Base-by-base conservation (phyloP, 2,888 invertebrate species). In the Drosophila histrio region DNA sequence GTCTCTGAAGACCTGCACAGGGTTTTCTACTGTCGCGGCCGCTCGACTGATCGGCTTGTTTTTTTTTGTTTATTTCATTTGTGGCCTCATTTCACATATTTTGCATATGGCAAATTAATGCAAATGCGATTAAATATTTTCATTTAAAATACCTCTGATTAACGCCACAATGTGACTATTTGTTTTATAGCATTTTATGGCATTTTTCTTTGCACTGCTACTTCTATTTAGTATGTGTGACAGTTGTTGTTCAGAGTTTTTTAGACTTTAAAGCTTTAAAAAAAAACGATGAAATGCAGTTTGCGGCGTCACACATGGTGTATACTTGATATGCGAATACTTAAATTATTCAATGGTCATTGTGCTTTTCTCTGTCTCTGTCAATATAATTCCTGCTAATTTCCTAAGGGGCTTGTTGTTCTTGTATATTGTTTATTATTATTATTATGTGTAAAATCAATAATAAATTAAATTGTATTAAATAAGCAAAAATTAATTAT, bases 401-500 rank as follows among this genome's bases (percentile, higher is more conserved):
- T 49, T 66, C 58, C 57, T 36, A 6, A n/a, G 41, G 44, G 54
- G 1, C 7, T 36, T 43, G 11, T 30, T 21, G 22, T 34, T 15
- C 30, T 17, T n/a, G n/a, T n/a, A n/a, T n/a, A n/a, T 49, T 32
- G 32, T 36, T 61, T 52, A 46, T 38, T 39, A 44, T 47, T 58
- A 60, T 34, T 32, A 61, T 58, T 60, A 43, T 56, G 57, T 26
- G 50, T 61, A 30, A 65, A 68, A 87, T 84, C 87, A 88, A 88
- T 88, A 77, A 87, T 87, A 60, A 64, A 88, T 88, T 80, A 70
- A 84, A 77, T 59, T 77, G 52, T 80, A 80, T 84, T 88, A 76
- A 86, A 82, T 79, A 79, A 84, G 86, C 78, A 67, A 68, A 77
- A 79, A 83, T 89, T 88, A 88, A 85, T 89, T 88, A 89, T 89